Evolutionary conservation across 1,140 invertebrate genomes (phyloP).

Genomic region (Pygmarrhopalites habei): DNA sequence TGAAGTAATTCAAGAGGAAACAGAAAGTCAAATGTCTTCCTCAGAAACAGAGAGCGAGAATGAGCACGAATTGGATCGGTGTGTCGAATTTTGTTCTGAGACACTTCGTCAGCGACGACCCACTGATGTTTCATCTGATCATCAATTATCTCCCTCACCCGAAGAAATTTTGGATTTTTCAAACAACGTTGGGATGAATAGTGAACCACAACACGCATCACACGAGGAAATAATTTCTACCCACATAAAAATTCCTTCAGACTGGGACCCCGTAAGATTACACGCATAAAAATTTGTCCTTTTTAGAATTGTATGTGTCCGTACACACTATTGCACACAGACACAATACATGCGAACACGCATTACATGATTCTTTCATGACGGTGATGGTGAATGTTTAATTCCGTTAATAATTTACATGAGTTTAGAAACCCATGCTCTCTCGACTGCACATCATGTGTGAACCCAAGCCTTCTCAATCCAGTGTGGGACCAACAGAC

Average conservation of each 20-base stretch:
- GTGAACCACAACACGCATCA: not conserved
- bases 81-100: conserved; percentile 28
- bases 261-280: conserved; percentile 38
- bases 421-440: conserved; percentile 20
- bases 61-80: conserved; percentile 33
- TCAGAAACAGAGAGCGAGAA: conserved; percentile 15
- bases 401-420: too few relatives aligned
- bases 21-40: conserved; percentile 39
- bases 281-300: too few relatives aligned
- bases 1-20: conserved; percentile 39
- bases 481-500: conserved; percentile 10
- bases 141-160: not conserved
- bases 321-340: too few relatives aligned
- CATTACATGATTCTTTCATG: too few relatives aligned
- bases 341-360: too few relatives aligned
- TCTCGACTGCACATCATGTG: conserved; percentile 23
- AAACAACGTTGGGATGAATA: not conserved
- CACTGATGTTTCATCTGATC: not conserved
- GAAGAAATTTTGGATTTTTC: not conserved
- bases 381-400: too few relatives aligned
- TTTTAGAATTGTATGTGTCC: too few relatives aligned
- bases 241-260: conserved; percentile 35
- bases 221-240: conserved; percentile 31
- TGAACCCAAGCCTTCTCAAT: conserved; percentile 20
- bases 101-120: conserved; percentile 27